phyloP scores from a whole-genome alignment of 2,797 vertebrate genomes.

The Heterohyrax brucei region DNA sequence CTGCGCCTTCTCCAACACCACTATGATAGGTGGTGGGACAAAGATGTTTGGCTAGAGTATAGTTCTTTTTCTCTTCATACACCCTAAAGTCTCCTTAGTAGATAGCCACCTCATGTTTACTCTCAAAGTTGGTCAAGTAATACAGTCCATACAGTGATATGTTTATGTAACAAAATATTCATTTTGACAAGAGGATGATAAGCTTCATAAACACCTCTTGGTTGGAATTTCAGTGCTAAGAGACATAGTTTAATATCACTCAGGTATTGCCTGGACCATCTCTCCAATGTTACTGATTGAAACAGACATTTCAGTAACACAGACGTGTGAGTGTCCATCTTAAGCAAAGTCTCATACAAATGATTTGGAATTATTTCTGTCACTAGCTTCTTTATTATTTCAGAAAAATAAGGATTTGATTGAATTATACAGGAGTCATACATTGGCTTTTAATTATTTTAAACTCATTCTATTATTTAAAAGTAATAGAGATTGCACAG shows the following conservation, averaged over 20 bases:
- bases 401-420: constrained; percentile 70
- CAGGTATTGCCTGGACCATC: not conserved
- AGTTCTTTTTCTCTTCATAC: not conserved
- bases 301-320: constrained; percentile 61
- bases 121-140: constrained; percentile 25
- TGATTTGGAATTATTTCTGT: constrained; percentile 66
- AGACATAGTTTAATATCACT: constrained; percentile 13
- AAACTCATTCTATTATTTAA: constrained; percentile 83
- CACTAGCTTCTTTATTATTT: constrained; percentile 72
- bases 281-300: constrained; percentile 39
- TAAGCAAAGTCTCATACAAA: constrained; percentile 77
- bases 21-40: not conserved
- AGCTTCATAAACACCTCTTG: constrained; percentile 14
- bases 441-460: constrained; percentile 84
- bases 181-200: constrained; percentile 38
- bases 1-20: constrained; percentile 19
- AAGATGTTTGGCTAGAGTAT: constrained; percentile 30
- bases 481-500: constrained; percentile 79
- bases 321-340: constrained; percentile 63
- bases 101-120: not conserved
- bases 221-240: constrained; percentile 59
- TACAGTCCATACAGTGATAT: not conserved
- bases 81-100: not conserved
- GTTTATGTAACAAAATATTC: constrained; percentile 6
- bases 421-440: constrained; percentile 77